These are phyloP conservation scores for Cacatua alba DNA, from an alignment of 2,113 vertebrate genomes.

Conservation along the genomic window DNA sequence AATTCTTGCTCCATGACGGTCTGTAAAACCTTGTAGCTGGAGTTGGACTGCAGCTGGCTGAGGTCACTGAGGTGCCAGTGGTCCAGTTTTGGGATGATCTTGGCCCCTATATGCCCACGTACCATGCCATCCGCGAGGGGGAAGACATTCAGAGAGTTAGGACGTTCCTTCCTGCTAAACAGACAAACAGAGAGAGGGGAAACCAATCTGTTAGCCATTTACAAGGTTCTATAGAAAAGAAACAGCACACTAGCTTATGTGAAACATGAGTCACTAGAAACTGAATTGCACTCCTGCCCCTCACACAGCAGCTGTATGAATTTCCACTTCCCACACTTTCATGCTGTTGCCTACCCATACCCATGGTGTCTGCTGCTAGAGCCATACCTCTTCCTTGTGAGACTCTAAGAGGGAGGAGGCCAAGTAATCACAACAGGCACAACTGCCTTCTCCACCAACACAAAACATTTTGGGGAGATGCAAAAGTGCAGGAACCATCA, in stretches of 20 bases:
- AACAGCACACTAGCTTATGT: neutral
- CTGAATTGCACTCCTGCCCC: neutral
- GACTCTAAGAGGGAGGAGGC: neutral
- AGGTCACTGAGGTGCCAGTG: conserved; percentile 95
- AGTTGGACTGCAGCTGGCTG: conserved; percentile 88
- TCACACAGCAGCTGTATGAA: neutral
- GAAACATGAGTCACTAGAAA: neutral
- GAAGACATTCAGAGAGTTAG: conserved; percentile 93
- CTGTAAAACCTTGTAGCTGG: conserved; percentile 94
- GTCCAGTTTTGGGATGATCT: conserved; percentile 87
- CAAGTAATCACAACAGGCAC: neutral
- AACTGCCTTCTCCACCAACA: neutral
- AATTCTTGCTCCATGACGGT: conserved; percentile 59
- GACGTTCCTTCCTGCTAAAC: conserved; percentile 92
- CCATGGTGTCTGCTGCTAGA: neutral
- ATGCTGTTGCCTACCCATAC: neutral
- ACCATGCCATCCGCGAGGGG: conserved; percentile 92
- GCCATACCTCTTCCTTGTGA: neutral
- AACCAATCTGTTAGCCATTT: neutral
- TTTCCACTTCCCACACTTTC: neutral
- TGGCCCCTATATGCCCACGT: conserved; percentile 94
- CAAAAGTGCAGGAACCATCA: neutral
- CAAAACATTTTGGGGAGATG: neutral
- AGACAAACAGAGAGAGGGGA: neutral
- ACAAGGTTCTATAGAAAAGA: neutral